Evolutionary conservation across 2,797 vertebrate species (phyloP), one percentile per base, ranked within the genome.

Genomic region (Syncerus caffer): DNA sequence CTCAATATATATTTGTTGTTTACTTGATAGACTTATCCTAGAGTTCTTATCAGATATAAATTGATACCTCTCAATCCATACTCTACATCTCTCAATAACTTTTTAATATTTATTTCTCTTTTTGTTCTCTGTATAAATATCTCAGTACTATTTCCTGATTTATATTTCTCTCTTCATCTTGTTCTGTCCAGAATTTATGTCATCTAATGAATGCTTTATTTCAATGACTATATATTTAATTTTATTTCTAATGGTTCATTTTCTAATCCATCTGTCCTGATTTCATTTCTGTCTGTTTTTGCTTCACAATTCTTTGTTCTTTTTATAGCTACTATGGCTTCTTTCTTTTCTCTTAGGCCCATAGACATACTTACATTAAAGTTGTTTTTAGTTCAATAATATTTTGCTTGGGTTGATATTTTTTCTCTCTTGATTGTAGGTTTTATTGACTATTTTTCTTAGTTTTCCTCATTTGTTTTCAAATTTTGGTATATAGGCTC

Each of bases 181-280:
- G 38, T 94, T 50, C 31, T 55, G 7, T n/a, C 23, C 57, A 83
- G 88, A 95, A 88, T 95, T 96, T 86, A 90, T 86, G 45, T 57
- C 76, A 76, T 84, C 29, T 78, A 67, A 84, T 84, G 53, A 23
- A 87, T 74, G 38, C 47, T 57, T 93, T 84, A 78, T 79, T 93
- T 93, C 78, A 95, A 51, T 60, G n/a, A 84, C 64, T 79, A 1
- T 91, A n/a, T 88, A 87, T 88, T 91, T 97, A 14, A 84, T 47
- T 95, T 87, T 76, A 83, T 94, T 76, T 92, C 16, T 88, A 67
- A 51, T 34, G 85, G 16, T 94, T 82, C 31, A 89, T 94, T 93
- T 90, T 90, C 74, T 78, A 67, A 53, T 57, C 45, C n/a, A 71
- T 85, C 31, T 92, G 47, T 89, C 85, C 58, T 92, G 51, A 76